phyloP scores from a whole-genome alignment of 2,797 vertebrate species.

The Aulostomus chinensis region DNA sequence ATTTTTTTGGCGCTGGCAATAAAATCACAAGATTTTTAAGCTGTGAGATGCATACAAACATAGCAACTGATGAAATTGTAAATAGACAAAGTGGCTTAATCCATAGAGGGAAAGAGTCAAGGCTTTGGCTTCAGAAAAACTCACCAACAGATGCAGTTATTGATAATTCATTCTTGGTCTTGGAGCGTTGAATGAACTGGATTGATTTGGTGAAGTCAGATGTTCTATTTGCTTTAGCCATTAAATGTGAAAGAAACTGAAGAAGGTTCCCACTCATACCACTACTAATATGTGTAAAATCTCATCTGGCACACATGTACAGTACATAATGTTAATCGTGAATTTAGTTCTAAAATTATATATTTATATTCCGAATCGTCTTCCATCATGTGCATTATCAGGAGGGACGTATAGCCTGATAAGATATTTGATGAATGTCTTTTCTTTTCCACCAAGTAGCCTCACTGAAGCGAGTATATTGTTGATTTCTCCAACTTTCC shows the following conservation, averaged over 20 bases:
- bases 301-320: conserved; percentile 17
- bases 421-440: conserved; percentile 23
- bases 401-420: conserved; percentile 16
- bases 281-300: conserved; percentile 31
- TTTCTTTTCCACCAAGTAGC: conserved; percentile 17
- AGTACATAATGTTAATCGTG: no score
- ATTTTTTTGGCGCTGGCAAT: conserved; percentile 65
- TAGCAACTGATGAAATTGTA: conserved; percentile 74
- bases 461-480: neutral
- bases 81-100: conserved; percentile 74
- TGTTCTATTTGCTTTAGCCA: conserved; percentile 13
- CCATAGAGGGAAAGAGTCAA: conserved; percentile 58
- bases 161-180: conserved; percentile 65
- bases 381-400: conserved; percentile 38
- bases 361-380: no score
- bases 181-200: conserved; percentile 49
- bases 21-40: conserved; percentile 68
- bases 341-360: no score
- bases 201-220: conserved; percentile 54
- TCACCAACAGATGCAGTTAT: conserved; percentile 69
- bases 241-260: conserved; percentile 11
- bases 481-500: conserved; percentile 17
- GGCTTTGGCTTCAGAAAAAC: conserved; percentile 55
- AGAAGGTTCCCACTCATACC: conserved; percentile 2
- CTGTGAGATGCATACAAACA: conserved; percentile 68